phyloP scores from a whole-genome alignment of 1,140 invertebrate species.

The Lepidostoma basale region DNA sequence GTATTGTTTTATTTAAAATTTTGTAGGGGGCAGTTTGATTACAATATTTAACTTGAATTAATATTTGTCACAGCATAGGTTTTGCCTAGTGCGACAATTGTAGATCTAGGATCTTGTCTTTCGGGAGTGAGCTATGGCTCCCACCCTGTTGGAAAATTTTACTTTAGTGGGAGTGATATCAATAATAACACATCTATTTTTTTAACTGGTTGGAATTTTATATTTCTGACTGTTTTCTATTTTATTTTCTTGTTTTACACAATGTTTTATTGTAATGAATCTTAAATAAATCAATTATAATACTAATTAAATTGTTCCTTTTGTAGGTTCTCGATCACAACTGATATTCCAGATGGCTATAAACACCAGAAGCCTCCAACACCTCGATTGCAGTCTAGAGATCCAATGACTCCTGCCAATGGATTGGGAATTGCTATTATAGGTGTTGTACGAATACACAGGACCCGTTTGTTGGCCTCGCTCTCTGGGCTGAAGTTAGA shows the following conservation, averaged over 20 bases:
- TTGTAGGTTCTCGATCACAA: slow-evolving; percentile 55
- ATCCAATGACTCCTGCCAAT: slow-evolving; percentile 51
- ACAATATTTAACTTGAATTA: too few relatives aligned
- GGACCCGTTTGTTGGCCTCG: slow-evolving; percentile 86
- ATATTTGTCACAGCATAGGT: too few relatives aligned
- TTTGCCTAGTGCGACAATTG: too few relatives aligned
- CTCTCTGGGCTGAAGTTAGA: slow-evolving; percentile 92
- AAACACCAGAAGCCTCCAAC: slow-evolving; percentile 47
- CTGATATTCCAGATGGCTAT: slow-evolving; percentile 54
- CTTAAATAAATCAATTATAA: background rate
- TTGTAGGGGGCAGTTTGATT: too few relatives aligned
- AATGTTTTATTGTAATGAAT: background rate
- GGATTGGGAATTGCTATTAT: slow-evolving; percentile 71
- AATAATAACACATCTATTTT: background rate
- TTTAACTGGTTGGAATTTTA: background rate
- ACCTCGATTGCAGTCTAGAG: slow-evolving; percentile 51
- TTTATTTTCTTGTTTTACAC: background rate
- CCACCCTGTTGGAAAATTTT: too few relatives aligned
- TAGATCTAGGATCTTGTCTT: too few relatives aligned
- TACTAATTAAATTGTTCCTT: background rate
- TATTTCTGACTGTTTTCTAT: too few relatives aligned
- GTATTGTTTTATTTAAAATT: too few relatives aligned
- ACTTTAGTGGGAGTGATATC: background rate
- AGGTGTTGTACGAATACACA: slow-evolving; percentile 86
- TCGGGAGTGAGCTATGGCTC: too few relatives aligned